Evolutionary conservation across 2,113 vertebrate species (phyloP).

Genomic region (Lontra canadensis): DNA sequence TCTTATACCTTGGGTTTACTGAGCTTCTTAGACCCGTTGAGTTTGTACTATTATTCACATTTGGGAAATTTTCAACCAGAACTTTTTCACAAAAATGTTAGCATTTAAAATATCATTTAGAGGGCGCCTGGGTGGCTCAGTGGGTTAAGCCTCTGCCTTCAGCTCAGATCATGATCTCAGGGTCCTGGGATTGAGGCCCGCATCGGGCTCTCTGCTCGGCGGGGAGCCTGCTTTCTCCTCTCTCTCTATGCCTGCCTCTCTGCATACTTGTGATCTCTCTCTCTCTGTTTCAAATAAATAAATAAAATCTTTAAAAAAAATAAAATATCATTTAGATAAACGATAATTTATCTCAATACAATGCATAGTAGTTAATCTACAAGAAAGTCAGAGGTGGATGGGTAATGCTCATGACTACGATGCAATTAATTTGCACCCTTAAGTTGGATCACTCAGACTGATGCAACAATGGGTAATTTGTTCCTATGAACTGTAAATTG

Average conservation of each 20-base stretch:
- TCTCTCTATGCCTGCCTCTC: no score
- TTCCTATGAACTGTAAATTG: neutral
- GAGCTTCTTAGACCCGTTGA: neutral
- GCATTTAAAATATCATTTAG: neutral
- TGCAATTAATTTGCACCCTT: neutral
- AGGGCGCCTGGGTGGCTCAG: no score
- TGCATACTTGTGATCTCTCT: no score
- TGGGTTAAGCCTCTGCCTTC: no score
- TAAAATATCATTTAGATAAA: no score
- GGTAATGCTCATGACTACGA: neutral
- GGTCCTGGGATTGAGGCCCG: no score
- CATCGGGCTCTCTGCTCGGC: no score
- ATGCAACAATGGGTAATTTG: neutral
- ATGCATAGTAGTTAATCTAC: neutral
- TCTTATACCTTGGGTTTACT: neutral
- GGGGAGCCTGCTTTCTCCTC: no score
- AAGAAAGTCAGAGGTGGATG: neutral
- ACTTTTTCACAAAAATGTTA: neutral
- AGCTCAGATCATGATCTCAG: no score
- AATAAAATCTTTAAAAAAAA: no score
- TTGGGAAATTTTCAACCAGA: neutral
- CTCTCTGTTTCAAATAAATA: no score
- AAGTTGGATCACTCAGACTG: neutral
- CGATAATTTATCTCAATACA: neutral
- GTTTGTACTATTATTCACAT: neutral